Evolutionary conservation across 1,140 invertebrate genomes (phyloP), one percentile per base, ranked within the genome.

Genomic region (Neomicropteryx cornuta): DNA sequence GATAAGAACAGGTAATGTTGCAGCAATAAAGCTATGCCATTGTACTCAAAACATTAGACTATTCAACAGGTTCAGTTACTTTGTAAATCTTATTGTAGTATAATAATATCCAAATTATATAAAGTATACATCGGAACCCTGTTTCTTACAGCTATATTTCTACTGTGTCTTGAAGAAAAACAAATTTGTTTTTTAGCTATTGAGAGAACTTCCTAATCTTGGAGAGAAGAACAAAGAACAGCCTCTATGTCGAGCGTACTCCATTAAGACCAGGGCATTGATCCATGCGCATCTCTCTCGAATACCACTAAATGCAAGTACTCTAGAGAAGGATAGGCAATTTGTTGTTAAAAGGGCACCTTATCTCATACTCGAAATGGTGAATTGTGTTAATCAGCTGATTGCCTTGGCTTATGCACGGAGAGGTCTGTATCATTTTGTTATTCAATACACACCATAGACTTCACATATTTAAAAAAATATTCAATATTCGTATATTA

Each of bases 311-410:
- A 85, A 85, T 49, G 75, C 79, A 0, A 70, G 81, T 28, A 89
- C 86, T 1, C 63, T 99, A 18, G 89, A 96, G 45, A 73, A 76
- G 48, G 87, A 91, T 64, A 71, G 86, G 30, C 76, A 84, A 49
- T 93, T 91, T 49, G 80, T 97, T 43, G 75, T 97, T 24, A 87
- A 81, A 49, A 93, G 97, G 59, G 89, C 87, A 61, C 92, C 95
- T 2, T 89, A 90, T 61, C 71, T 99, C n/a, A 81, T 99, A 44
- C 87, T 97, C 54, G 96, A 99, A 68, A 96, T 98, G 88, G 84
- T 98, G 31, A 88, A 86, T 50, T 92, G 92, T 60, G 83, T 92
- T 3, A 86, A 94, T 56, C 91, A 97, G 62, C 68, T 99, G 18
- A 90, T 95, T 33, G 77, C 92, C 49, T 69, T 97, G 44, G 89